phyloP scores from a whole-genome alignment of 2,113 vertebrate species.

The Fregetta grallaria region DNA sequence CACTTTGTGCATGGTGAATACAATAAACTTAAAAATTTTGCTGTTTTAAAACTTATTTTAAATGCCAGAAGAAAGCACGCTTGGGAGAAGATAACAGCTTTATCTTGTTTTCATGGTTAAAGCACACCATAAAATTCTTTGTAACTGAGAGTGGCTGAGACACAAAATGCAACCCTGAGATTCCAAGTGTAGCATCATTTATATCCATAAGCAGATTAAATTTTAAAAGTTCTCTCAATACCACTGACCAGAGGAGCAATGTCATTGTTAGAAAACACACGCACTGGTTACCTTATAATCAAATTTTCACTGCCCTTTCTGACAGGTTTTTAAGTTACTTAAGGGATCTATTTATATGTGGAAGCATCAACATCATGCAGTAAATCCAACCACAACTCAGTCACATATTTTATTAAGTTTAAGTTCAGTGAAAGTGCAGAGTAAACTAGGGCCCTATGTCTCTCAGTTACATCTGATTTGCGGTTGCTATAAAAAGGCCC shows the following conservation, averaged over 20 bases:
- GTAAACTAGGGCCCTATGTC: slow-evolving; percentile 82
- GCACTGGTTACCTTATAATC: slow-evolving; percentile 81
- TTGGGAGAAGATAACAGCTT: slow-evolving; percentile 48
- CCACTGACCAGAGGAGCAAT: slow-evolving; percentile 39
- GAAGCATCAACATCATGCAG: slow-evolving; percentile 89
- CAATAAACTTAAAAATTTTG: background rate
- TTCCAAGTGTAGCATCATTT: slow-evolving; percentile 33
- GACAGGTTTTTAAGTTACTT: slow-evolving; percentile 87
- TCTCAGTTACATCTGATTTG: slow-evolving; percentile 96
- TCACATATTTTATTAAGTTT: slow-evolving; percentile 89
- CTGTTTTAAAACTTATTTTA: background rate
- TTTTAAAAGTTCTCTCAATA: slow-evolving; percentile 36
- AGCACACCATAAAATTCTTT: slow-evolving; percentile 50
- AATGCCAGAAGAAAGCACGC: background rate
- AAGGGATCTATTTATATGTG: slow-evolving; percentile 84
- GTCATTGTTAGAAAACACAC: slow-evolving; percentile 57
- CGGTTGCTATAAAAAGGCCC: slow-evolving; percentile 91
- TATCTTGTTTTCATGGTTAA: slow-evolving; percentile 64
- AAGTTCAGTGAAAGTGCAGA: slow-evolving; percentile 97
- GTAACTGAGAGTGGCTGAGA: background rate
- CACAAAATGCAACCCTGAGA: background rate
- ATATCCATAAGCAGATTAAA: slow-evolving; percentile 17
- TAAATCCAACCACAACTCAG: slow-evolving; percentile 86
- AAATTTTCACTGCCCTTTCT: slow-evolving; percentile 86
- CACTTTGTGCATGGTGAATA: background rate